These are phyloP conservation scores for Spilosoma lubricipeda DNA, from an alignment of 2,888 invertebrate species.

Conservation along the genomic window DNA sequence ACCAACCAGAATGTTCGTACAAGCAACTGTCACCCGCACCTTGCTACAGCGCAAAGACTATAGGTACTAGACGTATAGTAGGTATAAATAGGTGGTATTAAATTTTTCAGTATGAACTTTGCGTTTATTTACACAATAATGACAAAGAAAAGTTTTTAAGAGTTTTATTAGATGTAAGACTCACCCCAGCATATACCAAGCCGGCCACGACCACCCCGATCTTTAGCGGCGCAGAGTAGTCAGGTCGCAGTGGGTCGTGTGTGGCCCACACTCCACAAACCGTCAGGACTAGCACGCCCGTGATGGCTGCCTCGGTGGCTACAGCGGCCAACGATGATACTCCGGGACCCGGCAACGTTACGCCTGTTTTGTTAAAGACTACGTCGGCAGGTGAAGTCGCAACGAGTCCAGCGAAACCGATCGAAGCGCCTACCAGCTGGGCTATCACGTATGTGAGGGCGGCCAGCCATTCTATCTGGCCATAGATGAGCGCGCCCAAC, in stretches of 20 bases:
- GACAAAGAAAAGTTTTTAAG: neutral
- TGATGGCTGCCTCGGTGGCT: constrained; percentile 64
- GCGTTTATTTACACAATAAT: no score
- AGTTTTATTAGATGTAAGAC: neutral
- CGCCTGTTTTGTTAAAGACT: constrained; percentile 27
- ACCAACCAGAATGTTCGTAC: no score
- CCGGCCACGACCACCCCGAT: constrained; percentile 74
- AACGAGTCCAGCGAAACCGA: constrained; percentile 67
- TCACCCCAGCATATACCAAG: constrained; percentile 73
- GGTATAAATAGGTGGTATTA: no score
- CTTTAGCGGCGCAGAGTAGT: constrained; percentile 71
- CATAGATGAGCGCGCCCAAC: constrained; percentile 87
- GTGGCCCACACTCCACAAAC: constrained; percentile 69
- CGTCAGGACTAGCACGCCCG: constrained; percentile 65
- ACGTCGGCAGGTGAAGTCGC: constrained; percentile 50
- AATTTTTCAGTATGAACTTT: neutral
- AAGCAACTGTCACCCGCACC: no score
- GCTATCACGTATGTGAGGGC: constrained; percentile 65
- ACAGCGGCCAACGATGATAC: constrained; percentile 51
- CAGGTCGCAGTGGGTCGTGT: constrained; percentile 62
- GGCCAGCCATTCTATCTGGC: constrained; percentile 72
- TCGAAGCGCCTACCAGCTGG: constrained; percentile 67
- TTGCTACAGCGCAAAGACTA: no score
- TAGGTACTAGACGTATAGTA: no score
- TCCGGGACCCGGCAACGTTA: constrained; percentile 53